Evolutionary conservation across 1,140 invertebrate species (phyloP).

Genomic region (Andrena cerasifolii): DNA sequence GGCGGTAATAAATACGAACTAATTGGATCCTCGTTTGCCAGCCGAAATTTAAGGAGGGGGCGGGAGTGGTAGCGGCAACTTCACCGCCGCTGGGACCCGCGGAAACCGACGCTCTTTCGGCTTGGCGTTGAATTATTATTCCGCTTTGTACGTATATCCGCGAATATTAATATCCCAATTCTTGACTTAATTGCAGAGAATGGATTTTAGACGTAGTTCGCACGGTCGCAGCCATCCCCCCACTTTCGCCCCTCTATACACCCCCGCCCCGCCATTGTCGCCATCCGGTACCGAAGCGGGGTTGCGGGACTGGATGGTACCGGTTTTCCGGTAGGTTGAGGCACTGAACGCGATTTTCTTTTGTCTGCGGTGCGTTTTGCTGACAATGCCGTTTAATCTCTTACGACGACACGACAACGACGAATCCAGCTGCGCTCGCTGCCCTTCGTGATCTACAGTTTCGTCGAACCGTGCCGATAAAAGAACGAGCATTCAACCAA

Average conservation of each 20-base stretch:
- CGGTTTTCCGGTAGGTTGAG: conserved; percentile 10
- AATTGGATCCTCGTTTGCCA: conserved; percentile 77
- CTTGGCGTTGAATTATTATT: conserved; percentile 77
- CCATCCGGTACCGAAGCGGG: background rate
- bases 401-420: no score
- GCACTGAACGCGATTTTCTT: conserved; percentile 61
- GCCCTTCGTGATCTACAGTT: no score
- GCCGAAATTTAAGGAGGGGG: conserved; percentile 62
- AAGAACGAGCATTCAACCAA: no score
- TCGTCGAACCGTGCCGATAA: no score
- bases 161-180: conserved; percentile 79
- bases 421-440: no score
- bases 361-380: conserved; percentile 50
- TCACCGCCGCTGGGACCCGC: conserved; percentile 46
- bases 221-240: conserved; percentile 19
- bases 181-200: conserved; percentile 79
- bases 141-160: conserved; percentile 77
- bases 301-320: conserved; percentile 2
- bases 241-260: background rate
- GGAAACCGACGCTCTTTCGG: conserved; percentile 33
- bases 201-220: conserved; percentile 71
- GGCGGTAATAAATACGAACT: conserved; percentile 74
- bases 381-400: no score
- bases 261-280: background rate
- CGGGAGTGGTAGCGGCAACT: conserved; percentile 46